phyloP scores from a whole-genome alignment of 2,888 invertebrate species.

The Diachrysia chrysitis region DNA sequence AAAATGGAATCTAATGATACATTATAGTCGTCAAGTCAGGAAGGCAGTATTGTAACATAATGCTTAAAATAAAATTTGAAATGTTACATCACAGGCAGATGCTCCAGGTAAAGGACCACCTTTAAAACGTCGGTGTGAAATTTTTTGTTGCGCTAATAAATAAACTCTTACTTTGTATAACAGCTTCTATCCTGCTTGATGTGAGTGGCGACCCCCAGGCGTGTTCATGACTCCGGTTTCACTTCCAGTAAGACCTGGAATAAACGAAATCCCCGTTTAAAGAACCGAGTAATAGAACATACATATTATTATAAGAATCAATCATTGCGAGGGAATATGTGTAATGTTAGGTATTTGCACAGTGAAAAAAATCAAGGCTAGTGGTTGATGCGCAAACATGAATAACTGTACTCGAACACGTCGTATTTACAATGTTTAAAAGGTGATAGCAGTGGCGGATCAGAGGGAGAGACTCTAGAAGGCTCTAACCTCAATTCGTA shows the following conservation, averaged over 20 bases:
- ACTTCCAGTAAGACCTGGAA: constrained; percentile 72
- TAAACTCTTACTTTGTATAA: constrained; percentile 70
- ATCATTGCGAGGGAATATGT: neutral
- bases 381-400: constrained; percentile 32
- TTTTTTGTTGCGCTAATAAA: neutral
- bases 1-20: too few relatives aligned
- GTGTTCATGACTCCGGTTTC: constrained; percentile 80
- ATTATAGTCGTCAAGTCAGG: too few relatives aligned
- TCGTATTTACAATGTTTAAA: constrained; percentile 30
- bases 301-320: too few relatives aligned
- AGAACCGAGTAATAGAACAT: constrained; percentile 5
- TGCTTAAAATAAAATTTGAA: too few relatives aligned
- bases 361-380: constrained; percentile 37
- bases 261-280: constrained; percentile 35
- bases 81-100: too few relatives aligned
- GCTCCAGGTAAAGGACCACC: too few relatives aligned
- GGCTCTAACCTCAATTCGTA: too few relatives aligned
- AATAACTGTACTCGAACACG: constrained; percentile 28
- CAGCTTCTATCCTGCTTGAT: constrained; percentile 85
- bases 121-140: neutral
- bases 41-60: too few relatives aligned
- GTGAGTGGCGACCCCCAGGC: constrained; percentile 77
- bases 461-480: too few relatives aligned
- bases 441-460: too few relatives aligned
- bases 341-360: constrained; percentile 18